Conservation (phyloP, 2,113 vertebrate genomes). For the Danio rerio region GRCz12tu NC_133189.1:8854001-8854500, state of each 20-base stretch:
- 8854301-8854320: neutral
- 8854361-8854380: neutral
- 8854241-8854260: neutral
- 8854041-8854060: no score
- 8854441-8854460: neutral
- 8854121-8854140: no score
- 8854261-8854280: neutral
- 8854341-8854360: conserved; percentile 31
- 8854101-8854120: no score
- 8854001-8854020: no score
- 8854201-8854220: no score
- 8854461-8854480: conserved; percentile 15
- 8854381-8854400: conserved; percentile 29
- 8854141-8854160: no score
- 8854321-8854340: neutral
- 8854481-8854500: conserved; percentile 2
- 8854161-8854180: no score
- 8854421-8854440: conserved; percentile 26
- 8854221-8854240: neutral
- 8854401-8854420: conserved; percentile 27
- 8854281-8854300: neutral
- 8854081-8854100: no score
- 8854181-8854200: no score
- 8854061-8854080: no score
- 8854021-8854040: no score